Evolutionary conservation across 2,797 vertebrate genomes (phyloP).

Genomic region (Sternarchorhynchus goeldii): DNA sequence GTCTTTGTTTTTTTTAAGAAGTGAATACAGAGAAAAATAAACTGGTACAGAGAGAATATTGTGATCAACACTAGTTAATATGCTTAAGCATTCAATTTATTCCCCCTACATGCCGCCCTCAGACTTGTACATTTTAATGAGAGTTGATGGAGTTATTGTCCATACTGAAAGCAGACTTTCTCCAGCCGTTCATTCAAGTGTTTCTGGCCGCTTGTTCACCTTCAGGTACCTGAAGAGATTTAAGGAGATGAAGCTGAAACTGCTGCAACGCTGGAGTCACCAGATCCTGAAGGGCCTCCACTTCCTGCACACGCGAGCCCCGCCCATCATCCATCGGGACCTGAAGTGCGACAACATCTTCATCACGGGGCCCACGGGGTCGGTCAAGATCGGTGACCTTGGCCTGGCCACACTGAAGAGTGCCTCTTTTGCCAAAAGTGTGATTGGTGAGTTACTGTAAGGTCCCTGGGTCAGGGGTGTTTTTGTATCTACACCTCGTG

Average conservation of each 20-base stretch:
- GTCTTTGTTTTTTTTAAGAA: no score
- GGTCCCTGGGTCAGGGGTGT: background rate
- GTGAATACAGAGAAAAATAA: no score
- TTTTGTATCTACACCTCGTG: no score
- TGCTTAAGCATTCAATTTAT: no score
- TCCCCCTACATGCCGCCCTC: no score
- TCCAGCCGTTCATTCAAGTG: background rate
- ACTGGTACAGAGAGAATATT: background rate
- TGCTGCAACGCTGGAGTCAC: constrained; percentile 92
- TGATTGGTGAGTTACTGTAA: constrained; percentile 80
- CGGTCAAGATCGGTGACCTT: constrained; percentile 93
- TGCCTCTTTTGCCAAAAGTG: constrained; percentile 94
- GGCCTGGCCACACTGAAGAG: constrained; percentile 92
- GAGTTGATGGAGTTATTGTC: no score
- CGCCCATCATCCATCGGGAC: constrained; percentile 93
- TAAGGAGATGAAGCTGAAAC: constrained; percentile 93
- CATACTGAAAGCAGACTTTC: no score
- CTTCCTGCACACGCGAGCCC: constrained; percentile 90
- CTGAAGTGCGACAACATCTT: constrained; percentile 98
- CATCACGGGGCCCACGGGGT: constrained; percentile 91
- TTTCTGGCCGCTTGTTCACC: background rate
- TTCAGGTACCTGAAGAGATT: constrained; percentile 90
- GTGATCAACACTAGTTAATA: background rate
- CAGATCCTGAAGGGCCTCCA: constrained; percentile 93
- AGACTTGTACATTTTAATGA: no score